phyloP scores from a whole-genome alignment of 2,113 vertebrate species.

The Psophia crepitans region DNA sequence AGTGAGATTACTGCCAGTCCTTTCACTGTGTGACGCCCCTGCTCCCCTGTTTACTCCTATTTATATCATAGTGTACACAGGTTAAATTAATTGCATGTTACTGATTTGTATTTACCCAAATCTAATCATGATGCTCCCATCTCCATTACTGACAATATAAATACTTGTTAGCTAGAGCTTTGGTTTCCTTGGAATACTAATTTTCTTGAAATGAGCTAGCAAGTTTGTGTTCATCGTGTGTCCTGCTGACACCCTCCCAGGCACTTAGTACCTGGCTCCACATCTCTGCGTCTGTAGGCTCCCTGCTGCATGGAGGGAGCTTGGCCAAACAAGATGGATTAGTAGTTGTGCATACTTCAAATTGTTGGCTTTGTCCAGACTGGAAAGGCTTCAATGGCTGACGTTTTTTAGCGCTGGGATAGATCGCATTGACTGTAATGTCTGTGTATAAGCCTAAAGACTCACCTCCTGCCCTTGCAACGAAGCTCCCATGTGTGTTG shows the following conservation, averaged over 20 bases:
- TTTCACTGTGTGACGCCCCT: background rate
- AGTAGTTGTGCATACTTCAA: background rate
- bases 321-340: background rate
- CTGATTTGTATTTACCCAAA: background rate
- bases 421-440: background rate
- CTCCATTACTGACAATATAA: background rate
- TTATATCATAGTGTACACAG: background rate
- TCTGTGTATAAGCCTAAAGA: background rate
- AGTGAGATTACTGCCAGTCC: background rate
- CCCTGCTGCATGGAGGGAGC: background rate
- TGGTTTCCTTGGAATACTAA: background rate
- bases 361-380: background rate
- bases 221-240: background rate
- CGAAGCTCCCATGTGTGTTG: background rate
- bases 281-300: fast-evolving
- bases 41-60: background rate
- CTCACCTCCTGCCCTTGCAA: fast-evolving
- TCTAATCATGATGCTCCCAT: background rate
- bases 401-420: background rate
- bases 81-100: background rate
- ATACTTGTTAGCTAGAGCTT: background rate
- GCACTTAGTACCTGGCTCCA: background rate
- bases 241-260: background rate
- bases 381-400: background rate
- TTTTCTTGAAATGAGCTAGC: background rate